Percentiles rank a stretch among this genome's conserved stretches.
phyloP scores from a whole-genome alignment of 2,888 invertebrate genomes.

The Caprella mutica region DNA sequence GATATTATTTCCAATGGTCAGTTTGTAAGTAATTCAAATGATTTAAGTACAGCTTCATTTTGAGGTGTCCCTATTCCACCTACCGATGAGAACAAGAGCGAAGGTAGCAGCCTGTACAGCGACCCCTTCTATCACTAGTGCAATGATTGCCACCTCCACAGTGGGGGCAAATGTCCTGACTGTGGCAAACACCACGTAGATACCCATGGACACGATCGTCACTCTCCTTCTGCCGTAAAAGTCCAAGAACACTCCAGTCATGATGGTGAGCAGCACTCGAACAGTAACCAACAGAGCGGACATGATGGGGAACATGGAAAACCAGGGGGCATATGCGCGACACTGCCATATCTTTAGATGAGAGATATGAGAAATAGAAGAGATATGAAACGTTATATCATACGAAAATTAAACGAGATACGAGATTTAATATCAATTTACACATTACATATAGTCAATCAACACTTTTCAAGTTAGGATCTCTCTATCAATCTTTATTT shows the following conservation, averaged over 20 bases:
- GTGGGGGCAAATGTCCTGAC: constrained; percentile 22
- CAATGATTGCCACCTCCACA: constrained; percentile 15
- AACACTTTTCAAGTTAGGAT: too few species aligned
- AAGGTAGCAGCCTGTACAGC: constrained; percentile 21
- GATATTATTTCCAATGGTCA: too few species aligned
- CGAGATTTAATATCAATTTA: background rate
- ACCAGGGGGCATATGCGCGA: constrained; percentile 10
- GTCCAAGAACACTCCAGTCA: constrained; percentile 23
- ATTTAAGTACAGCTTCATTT: too few species aligned
- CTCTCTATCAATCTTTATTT: too few species aligned
- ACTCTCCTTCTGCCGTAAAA: constrained; percentile 18
- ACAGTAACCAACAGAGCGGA: constrained; percentile 17
- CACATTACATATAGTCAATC: too few species aligned
- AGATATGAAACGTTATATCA: background rate
- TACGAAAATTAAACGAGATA: background rate
- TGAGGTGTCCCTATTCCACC: too few species aligned
- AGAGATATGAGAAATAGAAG: background rate
- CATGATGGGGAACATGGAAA: constrained; percentile 11
- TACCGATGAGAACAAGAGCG: constrained; percentile 20
- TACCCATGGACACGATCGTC: constrained; percentile 22
- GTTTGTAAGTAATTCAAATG: too few species aligned
- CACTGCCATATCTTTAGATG: constrained; percentile 15
- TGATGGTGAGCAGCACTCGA: constrained; percentile 14
- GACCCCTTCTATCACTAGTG: constrained; percentile 21
- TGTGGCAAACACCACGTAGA: constrained; percentile 25